Evolutionary conservation across 1,140 invertebrate species (phyloP).

Genomic region (Nylanderia fulva): DNA sequence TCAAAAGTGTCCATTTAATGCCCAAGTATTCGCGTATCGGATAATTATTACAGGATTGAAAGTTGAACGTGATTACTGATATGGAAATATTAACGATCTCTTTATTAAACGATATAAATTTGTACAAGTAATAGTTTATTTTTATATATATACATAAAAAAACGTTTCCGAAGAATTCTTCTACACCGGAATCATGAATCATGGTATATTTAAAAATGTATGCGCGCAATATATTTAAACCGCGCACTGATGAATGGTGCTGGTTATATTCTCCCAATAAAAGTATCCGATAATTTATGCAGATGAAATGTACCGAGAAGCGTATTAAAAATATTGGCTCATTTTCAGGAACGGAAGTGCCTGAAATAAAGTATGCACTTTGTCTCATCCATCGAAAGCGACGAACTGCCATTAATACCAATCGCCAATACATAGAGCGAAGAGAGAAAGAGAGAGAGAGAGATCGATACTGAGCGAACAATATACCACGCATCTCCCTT

Average conservation of each 20-base stretch:
- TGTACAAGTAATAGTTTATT: conserved; percentile 10
- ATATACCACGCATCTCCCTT: conserved; percentile 24
- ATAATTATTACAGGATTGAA: conserved; percentile 19
- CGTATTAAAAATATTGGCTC: conserved; percentile 55
- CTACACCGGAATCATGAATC: neutral
- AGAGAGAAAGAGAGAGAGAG: too few relatives aligned
- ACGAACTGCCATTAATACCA: conserved; percentile 57
- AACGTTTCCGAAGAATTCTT: neutral
- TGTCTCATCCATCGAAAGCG: conserved; percentile 43
- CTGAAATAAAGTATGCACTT: conserved; percentile 60
- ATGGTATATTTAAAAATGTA: conserved; percentile 24
- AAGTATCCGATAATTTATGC: conserved; percentile 42
- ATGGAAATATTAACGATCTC: conserved; percentile 25
- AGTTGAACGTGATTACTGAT: neutral
- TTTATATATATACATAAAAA: too few relatives aligned
- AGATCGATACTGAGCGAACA: conserved; percentile 55
- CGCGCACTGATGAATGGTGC: neutral
- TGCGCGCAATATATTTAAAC: conserved; percentile 14
- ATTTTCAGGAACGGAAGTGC: conserved; percentile 47
- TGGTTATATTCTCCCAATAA: conserved; percentile 25
- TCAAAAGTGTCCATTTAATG: conserved; percentile 55
- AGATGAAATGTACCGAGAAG: conserved; percentile 50
- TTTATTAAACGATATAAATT: conserved; percentile 32
- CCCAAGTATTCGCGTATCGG: conserved; percentile 17
- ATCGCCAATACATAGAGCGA: conserved; percentile 40